Percentiles rank a stretch among this genome's conserved stretches.
Evolutionary conservation across 2,888 invertebrate species (phyloP).

Genomic region (Neoitamus cyanurus): DNA sequence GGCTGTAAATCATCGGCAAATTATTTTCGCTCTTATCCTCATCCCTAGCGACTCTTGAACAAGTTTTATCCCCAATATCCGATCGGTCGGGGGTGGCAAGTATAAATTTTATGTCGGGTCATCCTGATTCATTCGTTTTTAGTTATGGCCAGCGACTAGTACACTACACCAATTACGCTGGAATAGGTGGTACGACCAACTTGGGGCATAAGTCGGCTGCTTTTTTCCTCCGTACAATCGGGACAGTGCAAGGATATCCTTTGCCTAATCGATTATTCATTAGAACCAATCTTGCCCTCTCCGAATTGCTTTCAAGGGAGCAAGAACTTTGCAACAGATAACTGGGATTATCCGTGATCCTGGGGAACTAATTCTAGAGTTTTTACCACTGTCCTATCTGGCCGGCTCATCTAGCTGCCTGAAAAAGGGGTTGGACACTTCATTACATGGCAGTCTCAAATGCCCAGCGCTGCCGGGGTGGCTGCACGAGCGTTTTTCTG

Average conservation of each 20-base stretch:
- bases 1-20: constrained; percentile 26
- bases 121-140: constrained; percentile 35
- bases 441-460: not conserved
- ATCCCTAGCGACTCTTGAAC: not conserved
- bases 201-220: not conserved
- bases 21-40: not conserved
- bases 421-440: not conserved
- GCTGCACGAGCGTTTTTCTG: not conserved
- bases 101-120: constrained; percentile 16
- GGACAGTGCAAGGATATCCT: not conserved
- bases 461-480: not conserved
- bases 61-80: constrained; percentile 21
- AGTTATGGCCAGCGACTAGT: constrained; percentile 4
- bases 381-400: constrained; percentile 5
- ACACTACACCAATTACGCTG: constrained; percentile 22
- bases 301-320: not conserved
- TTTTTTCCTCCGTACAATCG: not conserved
- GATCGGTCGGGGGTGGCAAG: constrained; percentile 24
- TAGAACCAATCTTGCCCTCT: constrained; percentile 6
- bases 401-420: not conserved
- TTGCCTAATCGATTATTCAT: constrained; percentile 16
- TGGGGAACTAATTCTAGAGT: not conserved
- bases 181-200: not conserved
- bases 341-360: not conserved
- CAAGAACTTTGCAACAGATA: constrained; percentile 5